These are phyloP conservation scores for Lasioglossum malachurum DNA, from an alignment of 2,888 invertebrate species.

Conservation along the genomic window DNA sequence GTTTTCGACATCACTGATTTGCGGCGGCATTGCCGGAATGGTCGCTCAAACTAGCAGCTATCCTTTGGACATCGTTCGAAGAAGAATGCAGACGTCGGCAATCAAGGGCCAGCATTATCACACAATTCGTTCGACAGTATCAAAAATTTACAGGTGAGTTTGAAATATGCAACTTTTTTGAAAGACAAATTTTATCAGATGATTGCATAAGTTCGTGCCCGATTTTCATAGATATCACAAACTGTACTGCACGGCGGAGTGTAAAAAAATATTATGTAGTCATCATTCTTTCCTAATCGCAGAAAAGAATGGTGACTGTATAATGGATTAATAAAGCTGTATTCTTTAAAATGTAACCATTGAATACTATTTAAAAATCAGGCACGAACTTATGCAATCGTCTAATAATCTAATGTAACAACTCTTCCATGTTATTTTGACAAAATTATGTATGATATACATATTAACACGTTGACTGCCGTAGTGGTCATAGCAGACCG, in stretches of 20 bases:
- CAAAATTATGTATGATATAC: neutral
- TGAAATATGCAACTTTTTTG: conserved; percentile 21
- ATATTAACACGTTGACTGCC: neutral
- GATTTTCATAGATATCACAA: no score
- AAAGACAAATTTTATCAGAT: neutral
- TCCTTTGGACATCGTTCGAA: conserved; percentile 96
- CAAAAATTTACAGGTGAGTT: conserved; percentile 89
- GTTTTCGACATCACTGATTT: conserved; percentile 88
- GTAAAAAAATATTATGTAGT: no score
- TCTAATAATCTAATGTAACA: neutral
- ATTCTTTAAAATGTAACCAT: no score
- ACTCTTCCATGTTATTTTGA: neutral
- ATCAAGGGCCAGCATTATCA: conserved; percentile 85
- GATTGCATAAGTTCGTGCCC: no score
- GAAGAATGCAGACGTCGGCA: conserved; percentile 89
- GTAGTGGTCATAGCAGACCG: neutral
- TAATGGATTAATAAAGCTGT: no score
- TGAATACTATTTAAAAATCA: no score
- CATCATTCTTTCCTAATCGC: no score
- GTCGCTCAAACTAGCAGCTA: conserved; percentile 98
- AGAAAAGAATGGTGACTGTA: no score
- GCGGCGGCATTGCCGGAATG: conserved; percentile 96
- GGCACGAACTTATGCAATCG: no score
- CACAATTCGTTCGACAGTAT: conserved; percentile 89
- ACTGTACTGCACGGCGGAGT: no score